A percentile compares a stretch with the other conserved stretches of the same genome.
phyloP scores from a whole-genome alignment of 2,797 vertebrate species.

The Kryptolebias ocellatus region DNA sequence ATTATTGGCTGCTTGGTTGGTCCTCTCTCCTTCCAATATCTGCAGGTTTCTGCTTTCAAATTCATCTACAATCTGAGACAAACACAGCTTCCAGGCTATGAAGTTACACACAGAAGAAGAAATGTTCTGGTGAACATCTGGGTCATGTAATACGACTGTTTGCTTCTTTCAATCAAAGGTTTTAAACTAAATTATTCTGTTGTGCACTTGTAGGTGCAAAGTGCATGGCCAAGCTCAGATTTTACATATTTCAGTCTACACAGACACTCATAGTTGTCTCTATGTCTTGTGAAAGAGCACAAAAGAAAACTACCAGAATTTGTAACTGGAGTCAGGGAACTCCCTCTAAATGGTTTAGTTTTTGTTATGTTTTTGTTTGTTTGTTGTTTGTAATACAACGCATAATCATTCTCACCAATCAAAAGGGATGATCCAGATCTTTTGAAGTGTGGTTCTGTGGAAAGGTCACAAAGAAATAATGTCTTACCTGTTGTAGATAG shows the following conservation, averaged over 20 bases:
- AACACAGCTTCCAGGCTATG: not conserved
- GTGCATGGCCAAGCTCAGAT: too few relatives aligned
- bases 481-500: too few relatives aligned
- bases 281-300: too few relatives aligned
- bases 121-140: not conserved
- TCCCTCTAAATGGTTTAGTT: not conserved
- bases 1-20: not conserved
- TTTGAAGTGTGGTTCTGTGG: too few relatives aligned
- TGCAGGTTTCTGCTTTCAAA: not conserved
- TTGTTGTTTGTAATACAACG: not conserved
- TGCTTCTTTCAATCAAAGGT: not conserved
- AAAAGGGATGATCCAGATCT: too few relatives aligned
- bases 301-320: not conserved
- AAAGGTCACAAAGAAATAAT: too few relatives aligned
- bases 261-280: too few relatives aligned
- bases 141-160: not conserved
- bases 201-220: too few relatives aligned
- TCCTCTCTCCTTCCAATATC: not conserved
- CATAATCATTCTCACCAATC: too few relatives aligned
- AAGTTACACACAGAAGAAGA: not conserved
- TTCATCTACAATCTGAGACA: not conserved
- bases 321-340: not conserved
- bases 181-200: too few relatives aligned
- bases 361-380: not conserved
- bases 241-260: too few relatives aligned